Conservation (phyloP, 2,888 invertebrate species). For the Eupithecia dodoneata region DNA sequence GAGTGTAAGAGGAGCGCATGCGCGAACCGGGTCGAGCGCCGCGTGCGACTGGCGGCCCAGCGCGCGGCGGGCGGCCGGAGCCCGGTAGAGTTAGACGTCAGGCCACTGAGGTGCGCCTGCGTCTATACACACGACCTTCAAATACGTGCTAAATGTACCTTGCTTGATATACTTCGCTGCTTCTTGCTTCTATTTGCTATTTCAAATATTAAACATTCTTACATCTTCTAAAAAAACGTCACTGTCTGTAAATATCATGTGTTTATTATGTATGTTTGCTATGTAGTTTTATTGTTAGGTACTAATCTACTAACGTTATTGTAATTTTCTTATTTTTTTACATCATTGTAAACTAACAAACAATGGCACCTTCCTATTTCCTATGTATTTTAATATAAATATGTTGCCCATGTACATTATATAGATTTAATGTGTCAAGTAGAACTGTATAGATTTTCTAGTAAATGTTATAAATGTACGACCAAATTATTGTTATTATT, state of each 20-base stretch:
- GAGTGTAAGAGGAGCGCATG: constrained; percentile 13
- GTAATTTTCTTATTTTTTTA: neutral
- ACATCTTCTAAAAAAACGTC: constrained; percentile 33
- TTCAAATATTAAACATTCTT: constrained; percentile 31
- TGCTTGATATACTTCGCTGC: constrained; percentile 39
- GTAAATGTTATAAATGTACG: neutral
- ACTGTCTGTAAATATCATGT: neutral
- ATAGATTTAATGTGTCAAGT: neutral
- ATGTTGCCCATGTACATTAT: neutral
- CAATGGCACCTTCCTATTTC: neutral
- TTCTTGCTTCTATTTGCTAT: constrained; percentile 30
- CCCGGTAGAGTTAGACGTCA: constrained; percentile 1
- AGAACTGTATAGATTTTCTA: neutral
- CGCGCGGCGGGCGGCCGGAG: neutral
- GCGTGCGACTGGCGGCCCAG: constrained; percentile 52
- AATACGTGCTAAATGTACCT: constrained; percentile 38
- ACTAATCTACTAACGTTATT: neutral
- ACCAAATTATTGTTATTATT: neutral
- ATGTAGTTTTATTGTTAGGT: neutral
- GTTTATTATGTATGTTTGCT: neutral
- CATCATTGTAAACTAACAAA: constrained; percentile 3
- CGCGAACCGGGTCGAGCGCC: constrained; percentile 39
- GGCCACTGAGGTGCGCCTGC: constrained; percentile 54
- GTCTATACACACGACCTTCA: constrained; percentile 50
- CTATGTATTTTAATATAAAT: neutral